These are phyloP conservation scores for Orbicella faveolata DNA, from an alignment of 64 coral and sea anemone species.

Conservation along the genomic window DNA sequence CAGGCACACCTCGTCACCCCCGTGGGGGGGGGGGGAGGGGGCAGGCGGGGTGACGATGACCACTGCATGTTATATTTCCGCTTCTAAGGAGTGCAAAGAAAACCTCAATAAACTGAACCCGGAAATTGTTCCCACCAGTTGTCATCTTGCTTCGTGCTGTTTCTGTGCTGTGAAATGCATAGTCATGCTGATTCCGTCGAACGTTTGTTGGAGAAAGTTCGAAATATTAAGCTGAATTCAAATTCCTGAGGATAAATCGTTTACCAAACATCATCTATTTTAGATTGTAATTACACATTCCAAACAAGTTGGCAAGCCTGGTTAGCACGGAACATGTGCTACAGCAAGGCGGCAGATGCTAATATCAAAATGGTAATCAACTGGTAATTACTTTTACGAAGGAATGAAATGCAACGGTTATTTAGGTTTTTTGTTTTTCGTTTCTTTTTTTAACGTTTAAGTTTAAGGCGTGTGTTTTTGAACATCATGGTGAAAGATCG, in stretches of 20 bases:
- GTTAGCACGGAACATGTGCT: too few relatives aligned
- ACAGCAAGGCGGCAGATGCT: too few relatives aligned
- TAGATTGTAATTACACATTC: not conserved
- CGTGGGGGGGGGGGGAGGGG: too few relatives aligned
- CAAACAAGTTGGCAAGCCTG: not conserved
- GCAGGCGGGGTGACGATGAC: too few relatives aligned
- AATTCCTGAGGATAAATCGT: not conserved
- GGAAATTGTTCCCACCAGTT: not conserved
- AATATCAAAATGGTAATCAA: too few relatives aligned
- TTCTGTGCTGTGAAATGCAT: not conserved
- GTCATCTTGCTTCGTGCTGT: not conserved
- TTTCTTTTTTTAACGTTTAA: too few relatives aligned
- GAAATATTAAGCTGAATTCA: not conserved
- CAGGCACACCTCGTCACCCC: too few relatives aligned
- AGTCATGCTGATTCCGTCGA: not conserved
- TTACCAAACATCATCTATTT: not conserved
- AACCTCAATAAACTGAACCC: not conserved
- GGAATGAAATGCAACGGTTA: too few relatives aligned
- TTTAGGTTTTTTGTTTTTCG: too few relatives aligned
- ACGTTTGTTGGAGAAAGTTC: not conserved
- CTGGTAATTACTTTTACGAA: too few relatives aligned
- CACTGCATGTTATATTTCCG: not conserved
- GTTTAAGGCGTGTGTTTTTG: too few relatives aligned
- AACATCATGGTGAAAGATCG: too few relatives aligned
- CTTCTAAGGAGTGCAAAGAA: not conserved